Conservation (phyloP, 1,140 invertebrate species). For the Bursaphelenchus mucronatus region DNA sequence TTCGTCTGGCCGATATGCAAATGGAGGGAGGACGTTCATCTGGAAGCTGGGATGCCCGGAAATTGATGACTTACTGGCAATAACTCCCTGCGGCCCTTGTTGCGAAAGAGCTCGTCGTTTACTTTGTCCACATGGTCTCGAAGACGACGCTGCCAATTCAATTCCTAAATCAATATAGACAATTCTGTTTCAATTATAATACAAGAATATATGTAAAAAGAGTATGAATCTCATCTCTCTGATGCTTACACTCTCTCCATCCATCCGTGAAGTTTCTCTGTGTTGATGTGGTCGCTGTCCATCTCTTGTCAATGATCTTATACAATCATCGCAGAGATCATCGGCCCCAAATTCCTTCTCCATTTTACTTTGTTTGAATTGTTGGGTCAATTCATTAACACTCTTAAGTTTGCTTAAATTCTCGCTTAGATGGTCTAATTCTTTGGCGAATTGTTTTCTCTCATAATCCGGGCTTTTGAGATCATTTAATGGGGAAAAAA, state of each 20-base stretch:
- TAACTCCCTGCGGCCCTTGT: neutral
- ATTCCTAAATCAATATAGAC: neutral
- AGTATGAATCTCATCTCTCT: too few species aligned
- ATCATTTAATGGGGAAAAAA: slow-evolving; percentile 20
- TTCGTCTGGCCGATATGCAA: slow-evolving; percentile 18
- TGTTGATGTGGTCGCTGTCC: too few species aligned
- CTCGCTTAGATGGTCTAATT: slow-evolving; percentile 3
- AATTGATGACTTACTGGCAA: slow-evolving; percentile 6
- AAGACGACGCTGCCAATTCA: neutral
- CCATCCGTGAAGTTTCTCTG: too few species aligned
- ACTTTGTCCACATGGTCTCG: slow-evolving; percentile 17
- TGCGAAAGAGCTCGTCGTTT: slow-evolving; percentile 7
- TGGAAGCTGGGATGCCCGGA: neutral
- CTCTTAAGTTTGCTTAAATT: slow-evolving; percentile 10
- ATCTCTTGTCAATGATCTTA: neutral
- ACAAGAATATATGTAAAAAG: neutral
- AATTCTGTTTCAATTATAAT: slow-evolving; percentile 1
- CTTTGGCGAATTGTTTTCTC: slow-evolving; percentile 5
- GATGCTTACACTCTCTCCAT: too few species aligned
- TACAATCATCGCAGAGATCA: slow-evolving; percentile 8
- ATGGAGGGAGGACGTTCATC: slow-evolving; percentile 21
- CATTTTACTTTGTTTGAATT: too few species aligned
- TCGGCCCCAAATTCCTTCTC: neutral
- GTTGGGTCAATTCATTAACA: too few species aligned
- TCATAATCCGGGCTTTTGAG: slow-evolving; percentile 11